Evolutionary conservation across 2,113 vertebrate genomes (phyloP).

Genomic region (Siniperca chuatsi): DNA sequence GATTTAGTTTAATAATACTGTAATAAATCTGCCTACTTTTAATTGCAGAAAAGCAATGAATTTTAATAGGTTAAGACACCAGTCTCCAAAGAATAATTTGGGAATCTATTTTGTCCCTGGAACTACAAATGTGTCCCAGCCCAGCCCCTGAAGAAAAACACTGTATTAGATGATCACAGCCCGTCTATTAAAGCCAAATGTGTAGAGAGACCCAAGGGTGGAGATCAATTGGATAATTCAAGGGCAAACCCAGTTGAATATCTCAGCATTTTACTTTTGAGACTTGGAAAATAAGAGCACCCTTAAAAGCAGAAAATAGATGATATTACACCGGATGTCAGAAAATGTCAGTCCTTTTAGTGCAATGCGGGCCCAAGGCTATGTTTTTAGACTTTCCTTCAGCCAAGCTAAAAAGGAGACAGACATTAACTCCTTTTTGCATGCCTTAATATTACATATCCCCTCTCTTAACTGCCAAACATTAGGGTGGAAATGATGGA

Average conservation of each 20-base stretch:
- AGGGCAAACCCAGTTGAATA: slow-evolving; percentile 37
- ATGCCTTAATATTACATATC: slow-evolving; percentile 32
- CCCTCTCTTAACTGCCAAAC: slow-evolving; percentile 36
- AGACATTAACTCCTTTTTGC: slow-evolving; percentile 38
- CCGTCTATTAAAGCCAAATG: slow-evolving; percentile 43
- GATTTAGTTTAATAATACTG: background rate
- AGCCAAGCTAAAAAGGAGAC: slow-evolving; percentile 29
- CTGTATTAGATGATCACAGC: slow-evolving; percentile 28
- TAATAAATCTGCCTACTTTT: slow-evolving; percentile 2
- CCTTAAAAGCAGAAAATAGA: slow-evolving; percentile 49
- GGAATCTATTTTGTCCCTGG: slow-evolving; percentile 23
- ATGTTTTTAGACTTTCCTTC: slow-evolving; percentile 42
- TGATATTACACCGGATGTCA: slow-evolving; percentile 29
- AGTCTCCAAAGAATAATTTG: slow-evolving; percentile 15
- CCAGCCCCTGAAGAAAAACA: slow-evolving; percentile 27
- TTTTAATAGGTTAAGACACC: slow-evolving; percentile 6
- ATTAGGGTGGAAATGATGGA: slow-evolving; percentile 16
- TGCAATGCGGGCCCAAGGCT: slow-evolving; percentile 34
- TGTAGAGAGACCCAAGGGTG: slow-evolving; percentile 22
- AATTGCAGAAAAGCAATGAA: slow-evolving; percentile 20
- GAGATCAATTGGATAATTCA: slow-evolving; percentile 55
- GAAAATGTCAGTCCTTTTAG: slow-evolving; percentile 51
- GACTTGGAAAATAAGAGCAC: slow-evolving; percentile 26
- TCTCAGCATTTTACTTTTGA: slow-evolving; percentile 11
- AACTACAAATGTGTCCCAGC: slow-evolving; percentile 20